Conservation (phyloP, 2,113 vertebrate genomes). For the Notiomystis cincta region DNA sequence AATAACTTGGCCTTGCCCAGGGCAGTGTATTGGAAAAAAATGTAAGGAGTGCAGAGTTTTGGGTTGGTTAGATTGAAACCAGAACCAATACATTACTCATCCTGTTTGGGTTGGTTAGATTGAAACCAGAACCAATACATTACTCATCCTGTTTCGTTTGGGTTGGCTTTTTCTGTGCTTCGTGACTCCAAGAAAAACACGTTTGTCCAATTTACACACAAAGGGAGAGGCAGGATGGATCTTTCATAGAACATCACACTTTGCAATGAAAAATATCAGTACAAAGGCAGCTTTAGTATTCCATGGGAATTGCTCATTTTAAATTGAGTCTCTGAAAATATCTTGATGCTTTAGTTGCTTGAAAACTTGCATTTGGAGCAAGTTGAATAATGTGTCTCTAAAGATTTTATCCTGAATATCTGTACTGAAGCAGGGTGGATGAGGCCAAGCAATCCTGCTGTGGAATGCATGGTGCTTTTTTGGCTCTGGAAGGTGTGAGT, state of each 20-base stretch:
- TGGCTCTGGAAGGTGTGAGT: background rate
- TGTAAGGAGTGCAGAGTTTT: slow-evolving; percentile 50
- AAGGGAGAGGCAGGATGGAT: slow-evolving; percentile 64
- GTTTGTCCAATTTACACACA: slow-evolving; percentile 64
- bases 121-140: slow-evolving; percentile 66
- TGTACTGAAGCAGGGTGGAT: background rate
- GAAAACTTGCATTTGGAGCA: background rate
- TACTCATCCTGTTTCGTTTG: slow-evolving; percentile 72
- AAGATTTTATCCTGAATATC: background rate
- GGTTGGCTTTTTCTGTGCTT: slow-evolving; percentile 64
- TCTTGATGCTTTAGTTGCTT: background rate
- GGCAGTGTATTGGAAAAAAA: slow-evolving; percentile 33
- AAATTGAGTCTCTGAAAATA: background rate
- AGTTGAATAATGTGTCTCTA: fast-evolving
- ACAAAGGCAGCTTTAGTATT: background rate
- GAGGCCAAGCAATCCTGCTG: background rate
- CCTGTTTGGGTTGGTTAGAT: slow-evolving; percentile 61
- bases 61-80: slow-evolving; percentile 64
- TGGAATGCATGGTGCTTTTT: background rate
- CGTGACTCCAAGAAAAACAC: slow-evolving; percentile 73
- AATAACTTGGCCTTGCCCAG: slow-evolving; percentile 32
- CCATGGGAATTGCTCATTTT: background rate
- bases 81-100: slow-evolving; percentile 69
- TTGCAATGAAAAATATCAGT: slow-evolving; percentile 42
- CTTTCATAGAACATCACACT: slow-evolving; percentile 51